Conservation (phyloP, 1,140 invertebrate genomes). For the Atta cephalotes region DNA sequence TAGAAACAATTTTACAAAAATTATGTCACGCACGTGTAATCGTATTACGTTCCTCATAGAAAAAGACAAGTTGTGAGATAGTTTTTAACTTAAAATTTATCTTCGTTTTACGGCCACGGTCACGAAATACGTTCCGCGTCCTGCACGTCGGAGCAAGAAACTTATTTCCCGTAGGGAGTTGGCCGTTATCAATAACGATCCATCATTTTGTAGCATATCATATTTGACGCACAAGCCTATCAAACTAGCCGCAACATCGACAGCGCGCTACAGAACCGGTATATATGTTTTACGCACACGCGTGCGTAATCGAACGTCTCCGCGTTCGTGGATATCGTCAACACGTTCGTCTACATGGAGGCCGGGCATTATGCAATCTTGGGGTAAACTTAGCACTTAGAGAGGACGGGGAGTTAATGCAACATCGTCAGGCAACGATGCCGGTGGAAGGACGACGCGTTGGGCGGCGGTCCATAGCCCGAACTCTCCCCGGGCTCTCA, state of each 20-base stretch:
- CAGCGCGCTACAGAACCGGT: neutral
- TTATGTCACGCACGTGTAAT: neutral
- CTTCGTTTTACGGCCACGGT: neutral
- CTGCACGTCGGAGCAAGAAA: slow-evolving; percentile 29
- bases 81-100: slow-evolving; percentile 31
- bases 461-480: slow-evolving; percentile 72
- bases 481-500: slow-evolving; percentile 69
- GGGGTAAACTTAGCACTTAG: slow-evolving; percentile 85
- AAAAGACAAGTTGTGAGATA: neutral
- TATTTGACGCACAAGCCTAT: slow-evolving; percentile 45
- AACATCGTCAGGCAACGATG: slow-evolving; percentile 77
- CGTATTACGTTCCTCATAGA: neutral
- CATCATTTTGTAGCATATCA: slow-evolving; percentile 69
- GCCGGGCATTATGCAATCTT: slow-evolving; percentile 84
- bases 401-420: slow-evolving; percentile 83
- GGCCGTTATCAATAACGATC: slow-evolving; percentile 73
- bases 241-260: neutral
- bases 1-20: neutral
- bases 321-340: slow-evolving; percentile 26
- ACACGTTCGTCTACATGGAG: slow-evolving; percentile 63
- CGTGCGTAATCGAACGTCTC: slow-evolving; percentile 23
- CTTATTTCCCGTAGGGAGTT: slow-evolving; percentile 1
- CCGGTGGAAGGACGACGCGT: slow-evolving; percentile 72
- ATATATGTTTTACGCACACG: slow-evolving; percentile 34
- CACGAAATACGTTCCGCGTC: slow-evolving; percentile 8